These are phyloP conservation scores for Bungarus multicinctus DNA, from an alignment of 2,113 vertebrate genomes.

Conservation along the genomic window DNA sequence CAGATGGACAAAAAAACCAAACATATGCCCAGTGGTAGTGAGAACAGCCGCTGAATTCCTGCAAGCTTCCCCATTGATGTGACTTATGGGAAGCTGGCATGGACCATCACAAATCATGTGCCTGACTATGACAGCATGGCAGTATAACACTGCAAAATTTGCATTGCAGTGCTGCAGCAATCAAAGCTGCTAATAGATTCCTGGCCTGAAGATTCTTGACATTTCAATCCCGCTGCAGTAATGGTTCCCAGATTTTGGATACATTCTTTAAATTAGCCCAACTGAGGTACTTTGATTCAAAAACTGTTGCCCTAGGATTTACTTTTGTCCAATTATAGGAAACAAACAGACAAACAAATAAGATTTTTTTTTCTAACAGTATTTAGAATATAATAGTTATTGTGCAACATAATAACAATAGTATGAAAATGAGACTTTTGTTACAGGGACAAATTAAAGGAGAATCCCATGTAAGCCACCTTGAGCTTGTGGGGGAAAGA, in stretches of 20 bases:
- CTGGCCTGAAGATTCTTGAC: background rate
- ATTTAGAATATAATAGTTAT: background rate
- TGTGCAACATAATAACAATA: background rate
- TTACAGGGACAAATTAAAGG: background rate
- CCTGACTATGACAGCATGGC: background rate
- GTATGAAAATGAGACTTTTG: background rate
- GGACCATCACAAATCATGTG: background rate
- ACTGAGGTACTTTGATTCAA: background rate
- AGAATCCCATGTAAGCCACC: background rate
- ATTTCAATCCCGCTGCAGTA: background rate
- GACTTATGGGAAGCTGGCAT: background rate
- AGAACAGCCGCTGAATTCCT: background rate
- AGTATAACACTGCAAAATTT: background rate
- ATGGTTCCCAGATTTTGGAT: background rate
- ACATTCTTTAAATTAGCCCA: background rate
- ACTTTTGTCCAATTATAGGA: background rate
- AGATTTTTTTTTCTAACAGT: background rate
- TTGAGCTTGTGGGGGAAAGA: background rate
- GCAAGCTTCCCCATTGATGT: background rate
- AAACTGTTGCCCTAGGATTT: background rate
- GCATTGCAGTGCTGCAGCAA: background rate
- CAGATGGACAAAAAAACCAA: no score
- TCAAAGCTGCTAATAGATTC: background rate
- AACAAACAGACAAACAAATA: background rate
- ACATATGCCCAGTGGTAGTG: background rate